These are phyloP conservation scores for Podiceps cristatus DNA, from an alignment of 2,113 vertebrate genomes.

Conservation along the genomic window DNA sequence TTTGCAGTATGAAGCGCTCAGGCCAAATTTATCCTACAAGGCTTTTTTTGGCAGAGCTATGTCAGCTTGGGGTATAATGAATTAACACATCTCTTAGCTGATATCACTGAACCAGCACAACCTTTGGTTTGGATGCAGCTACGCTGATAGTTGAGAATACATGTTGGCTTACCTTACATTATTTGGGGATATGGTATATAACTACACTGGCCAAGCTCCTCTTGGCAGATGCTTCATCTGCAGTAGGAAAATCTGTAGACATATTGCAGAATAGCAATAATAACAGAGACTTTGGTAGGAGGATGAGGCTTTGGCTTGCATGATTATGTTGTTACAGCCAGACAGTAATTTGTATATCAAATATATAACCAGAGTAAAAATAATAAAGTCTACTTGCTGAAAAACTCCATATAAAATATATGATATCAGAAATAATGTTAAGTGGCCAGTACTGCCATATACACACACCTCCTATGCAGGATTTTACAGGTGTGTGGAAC, in stretches of 20 bases:
- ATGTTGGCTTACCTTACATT: neutral
- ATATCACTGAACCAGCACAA: neutral
- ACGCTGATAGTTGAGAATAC: slow-evolving; percentile 17
- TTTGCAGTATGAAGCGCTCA: neutral
- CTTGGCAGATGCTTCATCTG: slow-evolving; percentile 33
- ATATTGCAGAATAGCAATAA: slow-evolving; percentile 24
- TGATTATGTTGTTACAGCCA: neutral
- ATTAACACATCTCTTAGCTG: neutral
- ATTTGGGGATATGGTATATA: neutral
- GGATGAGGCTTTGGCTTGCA: neutral
- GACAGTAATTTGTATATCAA: neutral
- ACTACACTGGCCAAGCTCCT: neutral
- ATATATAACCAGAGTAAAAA: neutral
- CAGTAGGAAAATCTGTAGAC: slow-evolving; percentile 17
- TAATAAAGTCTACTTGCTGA: neutral
- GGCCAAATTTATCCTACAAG: neutral
- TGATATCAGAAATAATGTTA: neutral
- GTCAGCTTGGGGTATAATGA: slow-evolving; percentile 9
- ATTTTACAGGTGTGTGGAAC: neutral
- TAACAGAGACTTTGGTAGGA: neutral
- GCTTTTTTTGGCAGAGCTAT: neutral
- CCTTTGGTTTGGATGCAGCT: slow-evolving; percentile 5
- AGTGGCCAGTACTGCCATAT: neutral
- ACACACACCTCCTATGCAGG: neutral
- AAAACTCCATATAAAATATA: neutral